These are phyloP conservation scores for Vimba vimba DNA, from an alignment of 2,113 vertebrate genomes.

Conservation along the genomic window DNA sequence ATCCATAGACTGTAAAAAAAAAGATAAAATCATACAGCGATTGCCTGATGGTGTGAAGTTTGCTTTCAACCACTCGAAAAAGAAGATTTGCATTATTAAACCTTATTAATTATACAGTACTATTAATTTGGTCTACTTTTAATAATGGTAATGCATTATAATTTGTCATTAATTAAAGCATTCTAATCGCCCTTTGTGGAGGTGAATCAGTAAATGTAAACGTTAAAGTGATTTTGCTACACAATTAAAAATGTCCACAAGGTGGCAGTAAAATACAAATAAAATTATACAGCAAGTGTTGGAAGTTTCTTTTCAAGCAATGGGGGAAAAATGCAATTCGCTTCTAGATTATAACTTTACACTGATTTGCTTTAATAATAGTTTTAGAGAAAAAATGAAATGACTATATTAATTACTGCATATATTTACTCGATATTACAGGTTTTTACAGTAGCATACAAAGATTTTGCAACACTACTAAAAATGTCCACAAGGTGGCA, in stretches of 20 bases:
- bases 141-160: no score
- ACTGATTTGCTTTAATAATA: neutral
- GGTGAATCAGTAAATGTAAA: neutral
- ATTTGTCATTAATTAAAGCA: no score
- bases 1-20: neutral
- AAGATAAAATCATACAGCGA: neutral
- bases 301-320: neutral
- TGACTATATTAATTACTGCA: neutral
- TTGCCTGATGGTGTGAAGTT: neutral
- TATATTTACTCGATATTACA: neutral
- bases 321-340: neutral
- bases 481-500: neutral
- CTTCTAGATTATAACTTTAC: neutral
- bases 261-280: neutral
- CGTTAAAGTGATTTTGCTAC: neutral
- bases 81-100: no score
- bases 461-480: neutral
- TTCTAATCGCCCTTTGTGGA: neutral
- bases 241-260: neutral
- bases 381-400: no score
- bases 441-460: no score
- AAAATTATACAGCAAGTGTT: neutral
- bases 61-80: neutral
- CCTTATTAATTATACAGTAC: no score
- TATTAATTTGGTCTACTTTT: no score